Conservation (phyloP, 2,113 vertebrate genomes). For the Todiramphus chloris region DNA sequence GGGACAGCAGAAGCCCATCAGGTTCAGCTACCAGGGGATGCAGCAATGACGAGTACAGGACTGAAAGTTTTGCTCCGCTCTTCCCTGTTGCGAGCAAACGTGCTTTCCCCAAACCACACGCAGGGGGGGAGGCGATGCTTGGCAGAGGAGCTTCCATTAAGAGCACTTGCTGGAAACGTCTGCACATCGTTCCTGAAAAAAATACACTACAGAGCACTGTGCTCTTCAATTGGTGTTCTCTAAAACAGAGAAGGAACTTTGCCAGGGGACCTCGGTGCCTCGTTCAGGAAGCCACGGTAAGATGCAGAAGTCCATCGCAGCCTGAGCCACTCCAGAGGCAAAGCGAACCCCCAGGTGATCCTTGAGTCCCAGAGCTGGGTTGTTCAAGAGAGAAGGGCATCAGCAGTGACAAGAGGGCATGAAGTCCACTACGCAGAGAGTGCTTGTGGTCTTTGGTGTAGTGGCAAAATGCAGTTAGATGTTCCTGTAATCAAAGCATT, state of each 20-base stretch:
- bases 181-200: conserved; percentile 22
- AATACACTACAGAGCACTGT: not conserved
- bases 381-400: not conserved
- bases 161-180: conserved; percentile 46
- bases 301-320: not conserved
- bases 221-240: not conserved
- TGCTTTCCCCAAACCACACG: conserved; percentile 26
- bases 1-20: not conserved
- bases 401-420: not conserved
- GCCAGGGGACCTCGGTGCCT: not conserved
- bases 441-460: not conserved
- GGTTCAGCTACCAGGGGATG: not conserved
- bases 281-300: not conserved
- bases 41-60: not conserved
- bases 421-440: not conserved
- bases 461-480: not conserved
- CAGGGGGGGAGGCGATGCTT: not conserved
- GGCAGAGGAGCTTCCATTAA: conserved; percentile 32
- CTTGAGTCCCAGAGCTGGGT: not conserved
- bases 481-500: not conserved
- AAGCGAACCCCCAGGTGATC: not conserved
- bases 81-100: not conserved
- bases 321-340: not conserved
- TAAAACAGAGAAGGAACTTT: not conserved
- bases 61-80: not conserved